Percentiles rank a stretch among this genome's conserved stretches.
phyloP scores from a whole-genome alignment of 2,113 vertebrate genomes.

The Cryptotis parvus region DNA sequence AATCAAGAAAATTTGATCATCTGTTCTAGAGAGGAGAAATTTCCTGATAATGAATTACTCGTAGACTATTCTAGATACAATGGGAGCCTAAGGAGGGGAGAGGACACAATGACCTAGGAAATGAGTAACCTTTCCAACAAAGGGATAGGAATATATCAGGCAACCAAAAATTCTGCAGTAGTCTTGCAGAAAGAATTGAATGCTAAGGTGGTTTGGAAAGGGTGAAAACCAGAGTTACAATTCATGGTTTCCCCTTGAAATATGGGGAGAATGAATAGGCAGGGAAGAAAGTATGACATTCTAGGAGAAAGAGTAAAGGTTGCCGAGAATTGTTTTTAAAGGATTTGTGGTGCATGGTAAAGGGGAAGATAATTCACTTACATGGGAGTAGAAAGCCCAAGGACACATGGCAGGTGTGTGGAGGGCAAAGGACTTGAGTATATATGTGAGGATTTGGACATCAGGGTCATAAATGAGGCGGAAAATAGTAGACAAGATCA shows the following conservation, averaged over 20 bases:
- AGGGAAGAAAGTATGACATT: neutral
- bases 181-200: neutral
- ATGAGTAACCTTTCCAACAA: neutral
- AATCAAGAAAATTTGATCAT: constrained; percentile 17
- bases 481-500: neutral
- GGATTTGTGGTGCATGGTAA: neutral
- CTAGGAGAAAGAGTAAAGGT: neutral
- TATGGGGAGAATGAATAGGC: neutral
- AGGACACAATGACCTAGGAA: neutral
- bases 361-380: neutral
- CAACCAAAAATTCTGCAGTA: neutral
- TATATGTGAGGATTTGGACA: neutral
- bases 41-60: neutral
- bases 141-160: neutral
- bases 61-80: neutral
- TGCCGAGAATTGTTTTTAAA: neutral
- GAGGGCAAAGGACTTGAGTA: neutral
- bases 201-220: neutral
- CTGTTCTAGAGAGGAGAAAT: constrained; percentile 46
- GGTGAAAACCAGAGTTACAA: neutral
- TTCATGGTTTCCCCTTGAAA: neutral
- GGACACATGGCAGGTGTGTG: too few relatives aligned
- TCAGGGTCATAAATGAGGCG: neutral
- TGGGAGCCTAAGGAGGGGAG: neutral
- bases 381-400: neutral